Base-by-base conservation (phyloP, 2,113 vertebrate genomes). In the Sapayoa aenigma region DNA sequence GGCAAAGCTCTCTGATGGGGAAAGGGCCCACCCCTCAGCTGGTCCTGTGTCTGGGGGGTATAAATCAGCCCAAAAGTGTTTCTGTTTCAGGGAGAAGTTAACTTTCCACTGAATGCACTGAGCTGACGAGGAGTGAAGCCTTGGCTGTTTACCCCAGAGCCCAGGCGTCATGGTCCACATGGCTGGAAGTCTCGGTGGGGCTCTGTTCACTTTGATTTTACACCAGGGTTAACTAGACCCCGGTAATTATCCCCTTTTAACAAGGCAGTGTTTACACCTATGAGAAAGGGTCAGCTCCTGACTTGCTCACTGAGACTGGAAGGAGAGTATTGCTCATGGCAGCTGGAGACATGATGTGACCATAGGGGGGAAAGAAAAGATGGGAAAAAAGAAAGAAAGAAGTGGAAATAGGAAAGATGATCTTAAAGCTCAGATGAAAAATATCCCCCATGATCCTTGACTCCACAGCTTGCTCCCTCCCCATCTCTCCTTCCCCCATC, bases 151-250 rank as follows among this genome's bases (percentile, higher is more conserved):
- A 83, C 72, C 56, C 76, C 67, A 52, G 85, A 84, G 85, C 68
- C 44, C 76, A 56, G 88, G 94, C 94, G 55, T 93, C 87, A 60
- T 33, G 91, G 94, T 91, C 78, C 3, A 33, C 87, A 56, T 44
- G 69, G 93, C 85, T 95, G 94, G 76, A 67, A 84, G 88, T 39
- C 93, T 81, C 94, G 49, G 88, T 37, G 75, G 86, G 95, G 76
- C 85, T 94, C 92, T 86, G 17, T 96, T 94, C 96, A 88, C 96
- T 97, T 96, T 96, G 95, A 95, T 96, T 97, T 97, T 95, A 90
- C 93, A 96, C 83, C 89, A 87, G 90, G 90, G 92, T 93, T 93
- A 93, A 92, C 92, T 84, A 93, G 94, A 93, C 93, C 94, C 91
- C 74, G 44, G 91, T 65, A 94, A 95, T 95, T 95, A 95, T 95